Conservation (phyloP, 2,797 vertebrate genomes). For the Rhinichthys osculus region DNA sequence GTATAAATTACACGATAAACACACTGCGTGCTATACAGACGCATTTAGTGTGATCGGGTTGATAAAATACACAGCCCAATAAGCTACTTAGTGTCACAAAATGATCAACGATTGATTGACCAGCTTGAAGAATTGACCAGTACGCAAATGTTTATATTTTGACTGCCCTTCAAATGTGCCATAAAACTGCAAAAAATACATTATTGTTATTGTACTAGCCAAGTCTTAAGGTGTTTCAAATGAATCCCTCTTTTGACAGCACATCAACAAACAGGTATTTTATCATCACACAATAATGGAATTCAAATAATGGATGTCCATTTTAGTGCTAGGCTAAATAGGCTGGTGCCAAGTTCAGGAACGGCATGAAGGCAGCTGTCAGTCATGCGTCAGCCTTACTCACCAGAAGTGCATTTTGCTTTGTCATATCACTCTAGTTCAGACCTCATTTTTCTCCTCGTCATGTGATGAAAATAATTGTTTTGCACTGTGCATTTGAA, state of each 20-base stretch:
- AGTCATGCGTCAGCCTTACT: slow-evolving; percentile 20
- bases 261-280: background rate
- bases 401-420: background rate
- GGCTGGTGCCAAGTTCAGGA: slow-evolving; percentile 35
- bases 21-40: too few relatives aligned
- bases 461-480: slow-evolving; percentile 10
- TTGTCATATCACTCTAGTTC: slow-evolving; percentile 8
- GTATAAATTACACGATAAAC: too few relatives aligned
- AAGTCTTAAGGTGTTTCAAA: background rate
- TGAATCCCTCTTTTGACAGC: slow-evolving; percentile 17
- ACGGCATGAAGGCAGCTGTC: slow-evolving; percentile 41
- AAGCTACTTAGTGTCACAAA: background rate
- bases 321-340: background rate
- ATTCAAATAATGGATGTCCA: background rate
- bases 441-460: slow-evolving; percentile 11
- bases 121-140: background rate
- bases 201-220: background rate
- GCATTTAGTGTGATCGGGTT: too few relatives aligned
- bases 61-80: background rate
- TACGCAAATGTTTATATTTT: background rate
- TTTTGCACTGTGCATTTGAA: slow-evolving; percentile 25
- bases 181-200: background rate
- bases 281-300: background rate
- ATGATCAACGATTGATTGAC: background rate
- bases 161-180: background rate